Conservation (phyloP, 2,888 invertebrate species). For the Drosophila putrida region DNA sequence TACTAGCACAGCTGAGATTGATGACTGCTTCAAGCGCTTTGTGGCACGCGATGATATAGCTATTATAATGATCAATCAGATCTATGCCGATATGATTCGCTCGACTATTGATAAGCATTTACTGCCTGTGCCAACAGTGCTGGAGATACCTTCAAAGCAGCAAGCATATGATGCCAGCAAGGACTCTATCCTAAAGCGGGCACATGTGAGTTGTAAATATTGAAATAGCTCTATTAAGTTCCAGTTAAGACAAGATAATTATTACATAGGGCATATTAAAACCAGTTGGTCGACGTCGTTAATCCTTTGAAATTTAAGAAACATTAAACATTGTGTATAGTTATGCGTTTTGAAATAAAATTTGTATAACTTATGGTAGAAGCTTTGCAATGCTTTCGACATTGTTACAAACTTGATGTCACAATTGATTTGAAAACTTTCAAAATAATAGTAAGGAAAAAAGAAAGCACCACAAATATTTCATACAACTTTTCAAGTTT, state of each 20-base stretch:
- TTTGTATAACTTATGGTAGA: constrained; percentile 26
- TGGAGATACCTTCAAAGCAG: constrained; percentile 70
- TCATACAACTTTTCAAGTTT: constrained; percentile 69
- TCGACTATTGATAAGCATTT: constrained; percentile 53
- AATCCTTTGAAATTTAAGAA: constrained; percentile 5
- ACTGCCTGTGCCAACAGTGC: constrained; percentile 60
- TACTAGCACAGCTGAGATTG: constrained; percentile 47
- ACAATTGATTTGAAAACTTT: constrained; percentile 63
- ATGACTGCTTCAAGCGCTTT: constrained; percentile 56
- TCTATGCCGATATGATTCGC: constrained; percentile 64
- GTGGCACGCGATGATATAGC: constrained; percentile 56
- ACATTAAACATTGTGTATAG: constrained; percentile 2
- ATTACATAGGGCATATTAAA: constrained; percentile 50
- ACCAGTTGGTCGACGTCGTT: constrained; percentile 39
- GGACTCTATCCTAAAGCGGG: constrained; percentile 67
- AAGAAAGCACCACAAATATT: constrained; percentile 45
- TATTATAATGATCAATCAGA: constrained; percentile 67
- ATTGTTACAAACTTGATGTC: constrained; percentile 51
- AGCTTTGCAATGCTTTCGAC: constrained; percentile 48
- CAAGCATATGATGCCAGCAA: constrained; percentile 58
- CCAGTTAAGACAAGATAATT: background rate
- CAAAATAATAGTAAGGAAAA: constrained; percentile 30
- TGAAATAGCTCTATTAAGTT: background rate
- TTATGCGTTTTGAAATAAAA: constrained; percentile 43
- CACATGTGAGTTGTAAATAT: constrained; percentile 42